Percentiles rank a stretch among this genome's conserved stretches.
Evolutionary conservation across 2,888 invertebrate species (phyloP).

Genomic region (Panorpa germanica): DNA sequence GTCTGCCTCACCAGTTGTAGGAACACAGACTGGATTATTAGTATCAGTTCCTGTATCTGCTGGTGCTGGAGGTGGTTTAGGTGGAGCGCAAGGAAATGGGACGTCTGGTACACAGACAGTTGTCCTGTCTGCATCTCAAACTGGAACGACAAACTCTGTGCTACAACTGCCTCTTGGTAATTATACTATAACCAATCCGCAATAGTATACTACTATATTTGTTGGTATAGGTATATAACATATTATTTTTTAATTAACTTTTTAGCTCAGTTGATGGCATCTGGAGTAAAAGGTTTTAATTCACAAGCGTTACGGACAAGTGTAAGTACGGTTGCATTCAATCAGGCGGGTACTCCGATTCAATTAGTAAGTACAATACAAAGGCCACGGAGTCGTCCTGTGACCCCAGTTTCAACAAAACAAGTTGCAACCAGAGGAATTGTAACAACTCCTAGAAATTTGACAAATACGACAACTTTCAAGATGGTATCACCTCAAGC

Average conservation of each 20-base stretch:
- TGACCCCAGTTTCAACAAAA: too few relatives aligned
- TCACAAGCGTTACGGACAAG: slow-evolving; percentile 24
- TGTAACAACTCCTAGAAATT: slow-evolving; percentile 18
- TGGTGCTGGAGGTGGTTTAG: slow-evolving; percentile 27
- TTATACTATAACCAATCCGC: too few relatives aligned
- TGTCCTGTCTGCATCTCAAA: slow-evolving; percentile 18
- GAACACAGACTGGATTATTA: slow-evolving; percentile 31
- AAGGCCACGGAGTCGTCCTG: too few relatives aligned
- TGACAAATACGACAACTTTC: slow-evolving; percentile 21
- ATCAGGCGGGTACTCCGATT: slow-evolving; percentile 16
- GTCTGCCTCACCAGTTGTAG: slow-evolving; percentile 22
- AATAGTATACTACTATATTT: slow-evolving; percentile 7
- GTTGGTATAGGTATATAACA: background rate
- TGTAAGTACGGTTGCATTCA: too few relatives aligned
- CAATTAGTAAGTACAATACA: slow-evolving; percentile 21
- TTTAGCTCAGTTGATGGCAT: slow-evolving; percentile 40
- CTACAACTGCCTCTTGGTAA: slow-evolving; percentile 42
- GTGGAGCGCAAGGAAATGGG: slow-evolving; percentile 28
- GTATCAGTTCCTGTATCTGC: slow-evolving; percentile 41
- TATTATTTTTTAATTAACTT: slow-evolving; percentile 11
- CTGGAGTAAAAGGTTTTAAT: slow-evolving; percentile 38
- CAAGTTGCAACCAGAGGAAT: slow-evolving; percentile 10
- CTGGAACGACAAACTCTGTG: slow-evolving; percentile 25
- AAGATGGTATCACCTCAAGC: slow-evolving; percentile 22
- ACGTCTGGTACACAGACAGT: slow-evolving; percentile 23